Conservation (phyloP, 2,888 invertebrate species). For the Nemotelus nigrinus region DNA sequence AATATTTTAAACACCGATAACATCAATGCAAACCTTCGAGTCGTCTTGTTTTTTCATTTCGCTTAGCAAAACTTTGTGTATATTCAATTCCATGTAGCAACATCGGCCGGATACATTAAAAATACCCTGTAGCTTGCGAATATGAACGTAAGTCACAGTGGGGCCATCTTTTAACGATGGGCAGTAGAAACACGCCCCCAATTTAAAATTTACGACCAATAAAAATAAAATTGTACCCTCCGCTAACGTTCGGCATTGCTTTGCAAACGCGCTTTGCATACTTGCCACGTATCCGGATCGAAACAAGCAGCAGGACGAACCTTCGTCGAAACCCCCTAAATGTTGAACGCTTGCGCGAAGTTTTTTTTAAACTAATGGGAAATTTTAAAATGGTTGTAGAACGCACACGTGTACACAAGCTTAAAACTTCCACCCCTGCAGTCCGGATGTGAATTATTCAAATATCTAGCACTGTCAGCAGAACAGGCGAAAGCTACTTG, state of each 20-base stretch:
- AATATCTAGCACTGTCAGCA: not conserved
- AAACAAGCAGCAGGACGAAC: constrained; percentile 19
- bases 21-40: constrained; percentile 19
- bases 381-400: constrained; percentile 41
- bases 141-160: constrained; percentile 32
- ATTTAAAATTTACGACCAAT: constrained; percentile 61
- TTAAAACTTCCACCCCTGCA: constrained; percentile 26
- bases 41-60: constrained; percentile 12
- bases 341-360: constrained; percentile 50
- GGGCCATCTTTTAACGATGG: constrained; percentile 43
- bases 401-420: not conserved
- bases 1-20: constrained; percentile 28
- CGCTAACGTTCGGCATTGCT: constrained; percentile 38
- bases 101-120: not conserved
- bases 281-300: constrained; percentile 27
- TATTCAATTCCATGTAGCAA: not conserved
- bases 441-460: constrained; percentile 14
- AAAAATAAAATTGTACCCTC: constrained; percentile 56
- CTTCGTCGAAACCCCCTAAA: not conserved
- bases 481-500: not conserved
- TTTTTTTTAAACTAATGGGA: constrained; percentile 22
- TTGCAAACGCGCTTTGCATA: constrained; percentile 45
- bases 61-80: not conserved
- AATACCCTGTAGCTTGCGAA: not conserved
- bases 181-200: constrained; percentile 57